Conservation (phyloP, 1,140 invertebrate species). For the Calycopis cecrops region DNA sequence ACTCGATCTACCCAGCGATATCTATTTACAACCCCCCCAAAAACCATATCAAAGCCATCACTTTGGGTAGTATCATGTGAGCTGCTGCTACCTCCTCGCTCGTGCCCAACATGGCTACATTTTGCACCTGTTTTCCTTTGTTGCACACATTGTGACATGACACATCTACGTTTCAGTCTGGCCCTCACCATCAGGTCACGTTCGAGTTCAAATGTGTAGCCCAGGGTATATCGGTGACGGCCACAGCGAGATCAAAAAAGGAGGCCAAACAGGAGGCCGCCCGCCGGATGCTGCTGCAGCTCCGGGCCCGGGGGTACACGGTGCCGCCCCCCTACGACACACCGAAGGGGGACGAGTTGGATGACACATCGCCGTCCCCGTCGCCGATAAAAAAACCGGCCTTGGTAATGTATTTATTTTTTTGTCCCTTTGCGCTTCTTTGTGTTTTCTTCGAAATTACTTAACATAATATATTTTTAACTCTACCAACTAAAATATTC, state of each 20-base stretch:
- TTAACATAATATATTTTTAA: no score
- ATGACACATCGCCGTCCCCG: constrained; percentile 13
- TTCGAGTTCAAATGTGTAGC: constrained; percentile 56
- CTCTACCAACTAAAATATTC: no score
- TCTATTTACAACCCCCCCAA: no score
- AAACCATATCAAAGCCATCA: no score
- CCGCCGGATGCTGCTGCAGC: constrained; percentile 34
- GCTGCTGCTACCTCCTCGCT: no score
- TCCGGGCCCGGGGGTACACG: constrained; percentile 29
- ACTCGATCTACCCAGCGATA: no score
- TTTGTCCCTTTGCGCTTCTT: no score
- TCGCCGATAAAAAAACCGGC: constrained; percentile 20
- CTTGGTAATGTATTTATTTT: constrained; percentile 12
- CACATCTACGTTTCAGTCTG: constrained; percentile 32
- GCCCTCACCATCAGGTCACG: constrained; percentile 46
- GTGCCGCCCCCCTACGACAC: constrained; percentile 42
- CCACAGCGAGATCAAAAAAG: constrained; percentile 54
- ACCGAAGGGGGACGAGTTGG: constrained; percentile 9
- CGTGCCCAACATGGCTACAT: no score
- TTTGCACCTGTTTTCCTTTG: no score
- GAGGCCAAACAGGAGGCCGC: constrained; percentile 62
- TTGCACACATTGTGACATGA: not conserved
- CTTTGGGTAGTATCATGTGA: no score
- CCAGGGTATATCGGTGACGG: constrained; percentile 36
- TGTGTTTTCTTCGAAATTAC: no score